Percentiles rank a stretch among this genome's conserved stretches.
Evolutionary conservation across 2,113 vertebrate species (phyloP).

Genomic region (Delphinus delphis): DNA sequence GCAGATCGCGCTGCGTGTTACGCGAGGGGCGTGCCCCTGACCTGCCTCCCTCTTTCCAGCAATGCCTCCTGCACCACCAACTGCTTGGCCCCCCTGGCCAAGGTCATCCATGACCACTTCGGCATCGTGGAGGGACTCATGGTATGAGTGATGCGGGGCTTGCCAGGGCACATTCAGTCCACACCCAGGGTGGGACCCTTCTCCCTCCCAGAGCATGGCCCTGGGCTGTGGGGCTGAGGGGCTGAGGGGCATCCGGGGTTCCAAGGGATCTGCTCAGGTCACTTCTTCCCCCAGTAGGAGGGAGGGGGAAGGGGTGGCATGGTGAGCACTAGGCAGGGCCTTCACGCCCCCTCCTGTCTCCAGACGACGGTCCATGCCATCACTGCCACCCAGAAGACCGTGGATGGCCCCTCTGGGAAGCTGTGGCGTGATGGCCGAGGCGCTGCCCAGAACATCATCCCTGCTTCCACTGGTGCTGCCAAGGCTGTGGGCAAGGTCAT

Average conservation of each 20-base stretch:
- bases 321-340: fast-evolving
- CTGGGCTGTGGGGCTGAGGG: not conserved
- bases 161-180: not conserved
- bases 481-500: slow-evolving; percentile 99
- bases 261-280: not conserved
- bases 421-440: slow-evolving; percentile 96
- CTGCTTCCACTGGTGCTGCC: slow-evolving; percentile 96
- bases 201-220: not conserved
- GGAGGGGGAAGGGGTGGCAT: no score
- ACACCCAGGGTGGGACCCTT: not conserved
- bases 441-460: slow-evolving; percentile 97
- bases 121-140: slow-evolving; percentile 96
- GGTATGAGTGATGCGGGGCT: slow-evolving; percentile 81
- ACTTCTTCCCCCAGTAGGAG: not conserved
- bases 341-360: not conserved
- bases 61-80: slow-evolving; percentile 99
- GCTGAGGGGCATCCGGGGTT: not conserved
- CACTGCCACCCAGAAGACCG: slow-evolving; percentile 98
- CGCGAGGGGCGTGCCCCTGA: not conserved
- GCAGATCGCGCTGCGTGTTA: fast-evolving
- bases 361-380: slow-evolving; percentile 97
- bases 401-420: slow-evolving; percentile 96
- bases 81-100: slow-evolving; percentile 96
- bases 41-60: slow-evolving; percentile 76
- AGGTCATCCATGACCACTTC: slow-evolving; percentile 97